Conservation (phyloP, 2,888 invertebrate species). For the Galerucella pusilla region DNA sequence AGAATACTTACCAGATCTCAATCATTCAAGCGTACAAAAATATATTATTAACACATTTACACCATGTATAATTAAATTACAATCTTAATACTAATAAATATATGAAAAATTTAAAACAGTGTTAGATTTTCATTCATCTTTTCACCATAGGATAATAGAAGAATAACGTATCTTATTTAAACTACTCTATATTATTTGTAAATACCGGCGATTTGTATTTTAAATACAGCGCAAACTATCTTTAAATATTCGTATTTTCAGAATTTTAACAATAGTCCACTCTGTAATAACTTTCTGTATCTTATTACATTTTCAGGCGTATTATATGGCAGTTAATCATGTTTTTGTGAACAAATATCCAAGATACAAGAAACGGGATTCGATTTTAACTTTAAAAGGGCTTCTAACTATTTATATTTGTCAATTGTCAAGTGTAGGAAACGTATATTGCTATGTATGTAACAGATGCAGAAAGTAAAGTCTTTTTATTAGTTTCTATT, state of each 20-base stretch:
- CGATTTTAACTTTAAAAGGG: no score
- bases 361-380: no score
- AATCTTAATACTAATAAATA: conserved; percentile 33
- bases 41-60: conserved; percentile 64
- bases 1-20: conserved; percentile 61
- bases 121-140: conserved; percentile 29
- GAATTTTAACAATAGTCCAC: not conserved
- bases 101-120: conserved; percentile 34
- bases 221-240: not conserved
- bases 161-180: conserved; percentile 10
- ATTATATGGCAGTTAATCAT: not conserved
- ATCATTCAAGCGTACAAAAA: conserved; percentile 66
- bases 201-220: conserved; percentile 11
- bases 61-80: conserved; percentile 44
- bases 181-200: conserved; percentile 18
- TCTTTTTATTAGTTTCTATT: conserved; percentile 26
- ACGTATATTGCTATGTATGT: not conserved
- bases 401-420: conserved; percentile 5
- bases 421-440: not conserved
- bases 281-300: conserved; percentile 18
- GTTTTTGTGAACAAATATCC: no score
- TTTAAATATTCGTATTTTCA: not conserved
- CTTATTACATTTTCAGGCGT: conserved; percentile 4
- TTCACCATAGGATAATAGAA: conserved; percentile 35
- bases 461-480: conserved; percentile 22